Evolutionary conservation across 2,113 vertebrate genomes (phyloP), one percentile per base, ranked within the genome.

Genomic region (Cyprinodon variegatus): DNA sequence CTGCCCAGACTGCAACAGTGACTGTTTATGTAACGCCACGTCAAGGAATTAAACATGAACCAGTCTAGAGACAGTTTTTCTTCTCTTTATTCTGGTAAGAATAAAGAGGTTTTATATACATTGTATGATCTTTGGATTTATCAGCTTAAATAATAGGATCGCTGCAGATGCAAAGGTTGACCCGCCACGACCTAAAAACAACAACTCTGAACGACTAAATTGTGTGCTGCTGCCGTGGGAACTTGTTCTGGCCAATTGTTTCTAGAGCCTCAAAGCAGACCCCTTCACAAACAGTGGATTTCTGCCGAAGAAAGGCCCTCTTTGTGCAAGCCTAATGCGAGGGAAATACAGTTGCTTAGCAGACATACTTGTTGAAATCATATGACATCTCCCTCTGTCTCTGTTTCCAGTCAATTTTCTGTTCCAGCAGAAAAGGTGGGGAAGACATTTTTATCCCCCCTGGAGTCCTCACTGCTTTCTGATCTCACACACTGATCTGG

Each of bases 291-390:
- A 94, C 88, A 86, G 72, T 77, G 74, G 78, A 87, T 94, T 95
- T 93, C 93, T 89, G 4, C 38, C 81, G 91, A 95, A 97, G 95
- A 96, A 96, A 95, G 93, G 88, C 89, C 75, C 85, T 94, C 89
- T 96, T 96, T 97, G 95, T 96, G 90, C 38, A 77, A 78, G 3
- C 82, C 92, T 96, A 95, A 96, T 96, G 95, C 88, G 93, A 93
- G 92, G 93, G 92, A 87, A 94, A 96, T 95, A 96, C 96, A 96
- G 95, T 96, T 95, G 94, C 93, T 95, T 94, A 92, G 93, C 91
- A 92, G 94, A 95, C 96, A 94, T 96, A 96, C 93, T 95, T 96
- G 94, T 93, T 94, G 95, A 95, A 93, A 95, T 95, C 95, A 95
- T 89, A 90, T 95, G 94, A 96, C 86, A 71, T 85, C 63, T 61